Evolutionary conservation across 2,888 invertebrate species (phyloP).

Genomic region (Tiliacea aurago): DNA sequence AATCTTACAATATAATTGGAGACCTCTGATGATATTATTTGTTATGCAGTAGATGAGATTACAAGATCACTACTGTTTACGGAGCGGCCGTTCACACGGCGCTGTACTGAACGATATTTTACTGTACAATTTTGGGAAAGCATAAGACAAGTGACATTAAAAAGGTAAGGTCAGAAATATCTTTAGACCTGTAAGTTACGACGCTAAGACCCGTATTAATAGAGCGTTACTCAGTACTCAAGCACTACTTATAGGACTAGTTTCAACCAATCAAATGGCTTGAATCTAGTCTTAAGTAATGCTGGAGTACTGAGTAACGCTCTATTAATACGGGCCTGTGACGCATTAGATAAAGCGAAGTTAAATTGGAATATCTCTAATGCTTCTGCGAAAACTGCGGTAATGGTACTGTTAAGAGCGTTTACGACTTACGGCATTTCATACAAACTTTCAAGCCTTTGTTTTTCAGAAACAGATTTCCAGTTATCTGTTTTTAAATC

Average conservation of each 20-base stretch:
- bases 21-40: background rate
- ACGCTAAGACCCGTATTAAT: no score
- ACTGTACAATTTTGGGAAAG: background rate
- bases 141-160: background rate
- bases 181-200: background rate
- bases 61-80: background rate
- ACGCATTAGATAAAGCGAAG: background rate
- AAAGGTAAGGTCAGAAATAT: background rate
- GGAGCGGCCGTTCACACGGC: background rate
- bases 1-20: constrained; percentile 73
- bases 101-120: background rate
- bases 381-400: background rate
- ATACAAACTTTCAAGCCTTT: no score
- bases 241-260: no score
- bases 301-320: no score
- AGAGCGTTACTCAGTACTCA: no score
- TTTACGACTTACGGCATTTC: no score
- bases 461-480: no score
- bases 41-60: background rate
- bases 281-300: no score
- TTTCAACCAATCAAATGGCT: no score
- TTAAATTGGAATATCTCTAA: background rate
- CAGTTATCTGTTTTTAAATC: no score
- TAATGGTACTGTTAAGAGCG: no score
- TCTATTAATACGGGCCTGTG: no score